Base-by-base conservation (phyloP, 1,140 invertebrate genomes). In the Drosophila lowei region DNA sequence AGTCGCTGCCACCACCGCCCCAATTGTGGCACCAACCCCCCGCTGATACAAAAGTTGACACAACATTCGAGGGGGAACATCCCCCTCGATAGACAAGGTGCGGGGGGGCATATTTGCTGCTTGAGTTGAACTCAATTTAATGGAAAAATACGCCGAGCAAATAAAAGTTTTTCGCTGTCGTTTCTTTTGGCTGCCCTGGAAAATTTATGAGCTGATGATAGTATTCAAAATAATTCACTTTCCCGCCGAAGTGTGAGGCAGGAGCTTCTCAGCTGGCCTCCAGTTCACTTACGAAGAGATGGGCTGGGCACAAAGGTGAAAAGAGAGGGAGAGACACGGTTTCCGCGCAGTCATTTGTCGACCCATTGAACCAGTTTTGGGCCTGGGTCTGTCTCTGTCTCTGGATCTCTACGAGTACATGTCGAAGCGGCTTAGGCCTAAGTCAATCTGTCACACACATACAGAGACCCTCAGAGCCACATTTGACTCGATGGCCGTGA, bases 111-210 rank as follows among this genome's bases (percentile, higher is more conserved):
- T 77, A 89, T 89, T 88, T 88, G 68, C 76, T 77, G 84, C 84
- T 84, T 70, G 84, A 89, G 63, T 89, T 59, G 84, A 79, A 84
- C 64, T 84, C 79, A 88, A 89, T 88, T 88, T 88, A 89, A 89
- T 88, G 84, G 84, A 88, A 88, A 88, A 88, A 84, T 83, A 84
- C 85, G 76, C 67, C 30, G 47, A 38, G 46, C 63, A 79, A 88
- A 84, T 79, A 88, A 84, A 89, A 88, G 71, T 83, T 89, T 72
- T 64, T 34, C 62, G n/a, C 41, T 55, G 58, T 62, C 53, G 47
- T 72, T 66, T 16, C 47, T 48, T 50, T 34, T 43, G 30, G 62
- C 42, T 53, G 46, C 42, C 21, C 38, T 63, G 66, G 67, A 65
- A 84, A 89, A 88, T 88, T 88, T 88, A 88, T 89, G 84, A 66